phyloP scores from a whole-genome alignment of 2,113 vertebrate genomes.

The Barbus barbus region DNA sequence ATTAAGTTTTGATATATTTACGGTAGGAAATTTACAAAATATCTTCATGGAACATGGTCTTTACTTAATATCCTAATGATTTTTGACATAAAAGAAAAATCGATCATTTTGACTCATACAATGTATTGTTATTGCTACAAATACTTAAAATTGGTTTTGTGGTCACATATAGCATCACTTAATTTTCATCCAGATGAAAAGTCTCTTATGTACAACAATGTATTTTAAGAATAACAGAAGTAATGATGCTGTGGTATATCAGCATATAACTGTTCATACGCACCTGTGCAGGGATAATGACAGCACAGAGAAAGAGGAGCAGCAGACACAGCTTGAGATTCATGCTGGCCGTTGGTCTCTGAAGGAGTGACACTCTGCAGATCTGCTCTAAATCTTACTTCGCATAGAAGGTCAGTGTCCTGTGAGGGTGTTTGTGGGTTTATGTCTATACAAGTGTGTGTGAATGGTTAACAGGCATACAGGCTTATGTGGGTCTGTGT shows the following conservation, averaged over 20 bases:
- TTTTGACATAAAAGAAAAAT: too few species aligned
- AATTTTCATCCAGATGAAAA: too few species aligned
- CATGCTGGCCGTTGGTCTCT: slow-evolving; percentile 63
- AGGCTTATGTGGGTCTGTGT: background rate
- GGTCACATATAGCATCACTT: too few species aligned
- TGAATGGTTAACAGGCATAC: background rate
- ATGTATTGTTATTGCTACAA: too few species aligned
- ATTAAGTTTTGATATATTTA: too few species aligned
- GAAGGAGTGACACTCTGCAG: background rate
- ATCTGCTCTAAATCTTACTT: background rate
- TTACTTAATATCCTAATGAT: too few species aligned
- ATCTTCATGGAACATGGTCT: too few species aligned
- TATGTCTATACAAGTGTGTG: background rate
- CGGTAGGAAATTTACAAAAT: too few species aligned
- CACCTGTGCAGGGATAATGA: slow-evolving; percentile 71
- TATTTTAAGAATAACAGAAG: too few species aligned
- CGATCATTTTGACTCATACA: too few species aligned
- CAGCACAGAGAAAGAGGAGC: slow-evolving; percentile 61
- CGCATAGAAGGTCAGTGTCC: slow-evolving; percentile 17
- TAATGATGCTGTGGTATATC: background rate
- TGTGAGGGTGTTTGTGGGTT: background rate
- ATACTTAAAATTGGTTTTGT: too few species aligned
- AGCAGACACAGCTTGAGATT: slow-evolving; percentile 68
- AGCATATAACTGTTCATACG: slow-evolving; percentile 17
- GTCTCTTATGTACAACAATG: too few species aligned